Evolutionary conservation across 2,113 vertebrate genomes (phyloP), one percentile per base, ranked within the genome.

Genomic region (Salvelinus sp.): DNA sequence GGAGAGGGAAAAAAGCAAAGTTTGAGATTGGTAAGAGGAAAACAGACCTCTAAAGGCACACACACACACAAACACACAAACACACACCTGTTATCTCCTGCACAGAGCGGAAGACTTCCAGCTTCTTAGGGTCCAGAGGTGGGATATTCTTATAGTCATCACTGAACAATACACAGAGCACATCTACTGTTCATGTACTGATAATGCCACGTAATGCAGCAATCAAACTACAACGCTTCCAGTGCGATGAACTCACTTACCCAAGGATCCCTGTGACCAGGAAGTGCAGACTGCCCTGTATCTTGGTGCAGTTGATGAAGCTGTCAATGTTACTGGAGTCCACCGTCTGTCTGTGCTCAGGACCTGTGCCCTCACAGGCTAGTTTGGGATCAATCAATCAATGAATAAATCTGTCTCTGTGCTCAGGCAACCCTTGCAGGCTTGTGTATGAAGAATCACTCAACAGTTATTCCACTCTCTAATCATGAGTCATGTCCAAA

Each of bases 271-370:
- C 97, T 0, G 93, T 96, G 90, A 95, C 95, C 64, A 98, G 94
- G 79, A 98, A 98, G 77, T 98, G 95, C 76, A 98, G 89, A 77
- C 96, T 98, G 81, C 97, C 97, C 90, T 96, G 92, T 87, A 98
- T 98, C 92, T 98, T 98, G 78, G 97, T 98, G 86, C 97, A 98
- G 92, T 98, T 98, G 84, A 96, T 90, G 79, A 98, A 98, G 78
- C 91, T 93, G 90, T 97, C 95, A 10, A 98, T 98, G 90, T 98
- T 98, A 80, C 92, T 97, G 0, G 96, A 96, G 83, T 98, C 96
- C 80, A 98, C 97, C 0, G 38, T 44, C 9, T 44, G 38, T 44
- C 92, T 93, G 88, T 94, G 90, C 4, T 91, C 93, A 0, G 91
- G 87, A 0, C 96, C 96, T 0, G 96, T 98, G 12, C 96, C 97